These are phyloP conservation scores for Vulpes ferrilata DNA, from an alignment of 2,113 vertebrate species.

Conservation along the genomic window DNA sequence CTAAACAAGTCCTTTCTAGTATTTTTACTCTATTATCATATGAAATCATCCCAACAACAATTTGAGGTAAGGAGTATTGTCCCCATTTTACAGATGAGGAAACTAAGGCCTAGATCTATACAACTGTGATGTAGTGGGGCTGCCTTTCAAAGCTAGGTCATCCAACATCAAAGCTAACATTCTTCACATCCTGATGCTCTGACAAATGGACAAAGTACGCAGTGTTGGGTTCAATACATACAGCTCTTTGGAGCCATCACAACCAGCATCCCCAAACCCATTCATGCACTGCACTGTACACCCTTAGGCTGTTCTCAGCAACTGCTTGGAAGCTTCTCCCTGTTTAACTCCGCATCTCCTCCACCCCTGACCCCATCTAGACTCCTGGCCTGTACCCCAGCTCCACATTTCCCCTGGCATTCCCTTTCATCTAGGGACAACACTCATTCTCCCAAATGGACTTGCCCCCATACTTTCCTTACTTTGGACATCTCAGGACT, in stretches of 20 bases:
- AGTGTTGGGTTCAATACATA: not conserved
- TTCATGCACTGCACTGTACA: not conserved
- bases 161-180: not conserved
- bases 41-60: not conserved
- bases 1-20: not conserved
- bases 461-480: not conserved
- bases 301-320: not conserved
- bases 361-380: not conserved
- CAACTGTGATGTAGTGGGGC: not conserved
- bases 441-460: not conserved
- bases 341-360: not conserved
- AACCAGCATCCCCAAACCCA: not conserved
- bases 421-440: not conserved
- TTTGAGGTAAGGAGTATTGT: not conserved
- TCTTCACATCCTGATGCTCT: not conserved
- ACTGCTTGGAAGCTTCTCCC: not conserved
- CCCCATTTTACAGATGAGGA: not conserved
- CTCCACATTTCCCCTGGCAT: not conserved
- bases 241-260: not conserved
- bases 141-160: constrained; percentile 23
- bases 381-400: not conserved
- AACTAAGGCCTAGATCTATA: not conserved
- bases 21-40: constrained; percentile 21
- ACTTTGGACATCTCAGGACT: not conserved
- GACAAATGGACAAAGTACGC: not conserved